Evolutionary conservation across 2,797 vertebrate species (phyloP), one percentile per base, ranked within the genome.

Genomic region (Sebastes kiyomatsui): DNA sequence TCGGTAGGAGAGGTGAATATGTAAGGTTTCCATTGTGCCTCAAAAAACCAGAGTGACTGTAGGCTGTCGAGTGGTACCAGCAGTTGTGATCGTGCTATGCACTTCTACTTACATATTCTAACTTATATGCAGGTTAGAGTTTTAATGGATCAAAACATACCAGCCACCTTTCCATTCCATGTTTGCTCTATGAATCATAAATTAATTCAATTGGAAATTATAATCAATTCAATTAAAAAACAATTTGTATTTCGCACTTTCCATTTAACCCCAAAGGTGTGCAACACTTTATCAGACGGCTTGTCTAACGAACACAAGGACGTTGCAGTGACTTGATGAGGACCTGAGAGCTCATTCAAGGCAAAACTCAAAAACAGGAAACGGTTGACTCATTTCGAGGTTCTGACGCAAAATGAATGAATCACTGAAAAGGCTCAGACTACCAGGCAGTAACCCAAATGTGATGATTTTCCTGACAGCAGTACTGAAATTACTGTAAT

Each of bases 371-470:
- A 61, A 42, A 68, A 67, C 25, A 60, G 38, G 22, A 70, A 46
- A 68, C n/a, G 27, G 25, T 56, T 83, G 81, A 86, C 42, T 88
- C 79, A 88, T 68, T 75, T 54, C 6, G n/a, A 68, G 27, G 16
- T 49, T 67, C 69, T 80, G 83, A 84, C 23, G 18, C 22, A 79
- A 71, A 86, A 83, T 42, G 27, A 66, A 71, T 87, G 80, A 87
- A 72, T 85, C 83, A 77, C 56, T 56, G 58, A 32, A 65, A 65
- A 77, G 33, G 25, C 65, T 72, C 70, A 23, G 49, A 61, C 38
- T 49, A 72, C 42, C 42, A 81, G 56, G 14, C 49, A 22, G 33
- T n/a, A 25, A 18, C 25, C 2, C 32, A 78, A 84, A 78, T 81
- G 12, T 55, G 38, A 65, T 42, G 74, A 75, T 76, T 79, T 81